phyloP scores from a whole-genome alignment of 1,140 invertebrate species.

The Periplaneta americana region DNA sequence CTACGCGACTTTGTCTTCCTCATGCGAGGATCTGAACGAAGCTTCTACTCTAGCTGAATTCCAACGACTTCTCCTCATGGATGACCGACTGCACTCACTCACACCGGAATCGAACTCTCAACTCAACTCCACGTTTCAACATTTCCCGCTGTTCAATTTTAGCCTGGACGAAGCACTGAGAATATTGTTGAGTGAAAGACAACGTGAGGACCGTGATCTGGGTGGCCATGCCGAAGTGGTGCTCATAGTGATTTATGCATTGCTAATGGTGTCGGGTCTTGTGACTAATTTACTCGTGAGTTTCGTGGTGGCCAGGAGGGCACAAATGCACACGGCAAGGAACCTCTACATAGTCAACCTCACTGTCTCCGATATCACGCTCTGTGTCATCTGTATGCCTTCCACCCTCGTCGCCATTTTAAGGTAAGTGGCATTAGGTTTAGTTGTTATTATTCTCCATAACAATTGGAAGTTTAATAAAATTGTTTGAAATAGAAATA shows the following conservation, averaged over 20 bases:
- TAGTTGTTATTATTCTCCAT: no score
- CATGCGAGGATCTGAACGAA: not conserved
- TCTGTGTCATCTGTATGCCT: conserved; percentile 52
- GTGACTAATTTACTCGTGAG: conserved; percentile 37
- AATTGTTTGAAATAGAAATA: no score
- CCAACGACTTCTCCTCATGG: not conserved
- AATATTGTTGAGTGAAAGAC: conserved; percentile 23
- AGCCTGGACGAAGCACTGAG: conserved; percentile 24
- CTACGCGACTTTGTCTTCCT: not conserved
- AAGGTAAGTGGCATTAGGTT: conserved; percentile 15
- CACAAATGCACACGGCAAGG: conserved; percentile 48
- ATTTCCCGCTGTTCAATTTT: conserved; percentile 33
- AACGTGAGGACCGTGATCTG: conserved; percentile 17
- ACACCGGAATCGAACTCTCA: not conserved
- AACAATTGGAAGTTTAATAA: no score
- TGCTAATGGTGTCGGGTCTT: conserved; percentile 37
- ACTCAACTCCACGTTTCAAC: conserved; percentile 30
- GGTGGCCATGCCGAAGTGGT: conserved; percentile 23
- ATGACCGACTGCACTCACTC: not conserved
- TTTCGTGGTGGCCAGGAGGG: conserved; percentile 35
- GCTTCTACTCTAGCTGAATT: not conserved
- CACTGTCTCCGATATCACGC: conserved; percentile 49
- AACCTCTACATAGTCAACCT: conserved; percentile 59
- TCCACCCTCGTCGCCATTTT: conserved; percentile 44
- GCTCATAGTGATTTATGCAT: conserved; percentile 34